phyloP scores from a whole-genome alignment of 1,140 invertebrate genomes.

The Coptotermes formosanus region DNA sequence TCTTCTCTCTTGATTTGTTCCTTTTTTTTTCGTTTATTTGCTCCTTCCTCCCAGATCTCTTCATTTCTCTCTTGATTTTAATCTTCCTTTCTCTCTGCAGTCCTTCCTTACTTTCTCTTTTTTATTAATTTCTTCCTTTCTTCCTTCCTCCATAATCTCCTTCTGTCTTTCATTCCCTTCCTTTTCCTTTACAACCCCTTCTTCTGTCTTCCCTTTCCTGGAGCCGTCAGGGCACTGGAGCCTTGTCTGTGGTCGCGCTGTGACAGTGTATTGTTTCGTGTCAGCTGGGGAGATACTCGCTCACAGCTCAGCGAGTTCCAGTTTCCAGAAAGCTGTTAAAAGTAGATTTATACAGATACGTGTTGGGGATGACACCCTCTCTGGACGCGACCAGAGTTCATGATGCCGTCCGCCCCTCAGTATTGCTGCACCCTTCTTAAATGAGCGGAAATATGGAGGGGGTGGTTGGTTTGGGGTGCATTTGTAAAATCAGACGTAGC shows the following conservation, averaged over 20 bases:
- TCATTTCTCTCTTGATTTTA: too few relatives aligned
- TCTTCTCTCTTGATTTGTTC: too few relatives aligned
- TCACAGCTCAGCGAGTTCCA: neutral
- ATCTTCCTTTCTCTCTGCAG: too few relatives aligned
- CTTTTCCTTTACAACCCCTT: too few relatives aligned
- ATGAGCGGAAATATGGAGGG: neutral
- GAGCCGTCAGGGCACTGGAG: too few relatives aligned
- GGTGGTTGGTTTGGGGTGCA: neutral
- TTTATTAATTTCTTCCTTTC: too few relatives aligned
- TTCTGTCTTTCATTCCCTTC: too few relatives aligned
- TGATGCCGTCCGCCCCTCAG: constrained; percentile 3
- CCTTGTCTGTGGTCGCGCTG: neutral
- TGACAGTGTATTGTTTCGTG: neutral
- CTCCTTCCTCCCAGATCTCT: too few relatives aligned
- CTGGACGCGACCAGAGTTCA: neutral
- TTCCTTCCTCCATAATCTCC: too few relatives aligned
- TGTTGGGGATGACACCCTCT: neutral
- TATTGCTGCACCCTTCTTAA: neutral
- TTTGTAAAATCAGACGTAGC: neutral
- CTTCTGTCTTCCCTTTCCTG: too few relatives aligned
- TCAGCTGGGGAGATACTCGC: neutral
- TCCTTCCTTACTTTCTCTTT: too few relatives aligned
- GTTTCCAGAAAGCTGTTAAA: constrained; percentile 5
- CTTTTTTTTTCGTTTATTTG: too few relatives aligned
- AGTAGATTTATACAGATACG: constrained; percentile 6